Evolutionary conservation across 1,140 invertebrate species (phyloP), one percentile per base, ranked within the genome.

Genomic region (Plodia interpunctella): DNA sequence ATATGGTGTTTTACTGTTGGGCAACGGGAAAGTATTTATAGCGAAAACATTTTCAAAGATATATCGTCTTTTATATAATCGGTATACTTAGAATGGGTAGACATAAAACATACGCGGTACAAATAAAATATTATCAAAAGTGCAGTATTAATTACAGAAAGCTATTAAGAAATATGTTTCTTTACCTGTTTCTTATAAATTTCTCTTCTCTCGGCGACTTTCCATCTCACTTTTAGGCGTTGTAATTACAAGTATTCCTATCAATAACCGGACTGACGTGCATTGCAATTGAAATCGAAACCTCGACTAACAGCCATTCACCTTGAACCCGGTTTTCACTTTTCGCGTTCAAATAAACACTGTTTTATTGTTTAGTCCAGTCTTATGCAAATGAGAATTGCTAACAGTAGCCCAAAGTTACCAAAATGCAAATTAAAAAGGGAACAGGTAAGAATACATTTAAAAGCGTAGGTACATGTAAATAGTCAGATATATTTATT

Each of bases 301-400:
- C 70, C 67, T 75, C 62, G 69, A 88, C 85, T 88, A 79, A 70
- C 57, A 62, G 57, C 63, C 53, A 21, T 66, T 78, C 67, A 82
- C 78, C 78, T 86, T 86, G 81, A 84, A 80, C 81, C 65, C 59
- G 60, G 83, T 85, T 88, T 88, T 88, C 86, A 83, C 86, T 88
- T 86, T 87, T 86, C 74, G 75, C 80, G 71, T 75, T 66, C 69
- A 84, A 84, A 83, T 82, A 84, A 85, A 83, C 77, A 62, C 59
- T 62, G 60, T 60, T 78, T 84, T 86, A 85, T 85, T 87, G 79
- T 87, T 79, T 76, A 68, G 78, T 70, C 66, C 76, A 80, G 68
- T 86, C 75, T 88, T 85, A 88, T 88, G 86, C 83, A 88, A 88
- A 88, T 88, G 68, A 83, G 61, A 38, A 71, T 74, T 49, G 67